Percentiles rank a stretch among this genome's conserved stretches.
phyloP scores from a whole-genome alignment of 2,888 invertebrate species.

The Dolichopus griseipennis region DNA sequence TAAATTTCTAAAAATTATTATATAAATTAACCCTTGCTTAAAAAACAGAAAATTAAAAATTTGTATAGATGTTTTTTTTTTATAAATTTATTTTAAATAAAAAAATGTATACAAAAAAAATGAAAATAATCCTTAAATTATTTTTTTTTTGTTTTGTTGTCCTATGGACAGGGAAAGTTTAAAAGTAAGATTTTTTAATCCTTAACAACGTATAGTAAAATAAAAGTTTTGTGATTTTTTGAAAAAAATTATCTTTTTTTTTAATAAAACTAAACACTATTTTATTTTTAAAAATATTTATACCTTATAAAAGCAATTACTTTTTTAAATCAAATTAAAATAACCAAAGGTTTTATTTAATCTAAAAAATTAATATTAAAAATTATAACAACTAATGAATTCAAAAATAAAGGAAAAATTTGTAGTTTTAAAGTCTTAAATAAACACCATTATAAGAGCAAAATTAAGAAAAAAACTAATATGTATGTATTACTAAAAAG shows the following conservation, averaged over 20 bases:
- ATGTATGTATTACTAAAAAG: too few species aligned
- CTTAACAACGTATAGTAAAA: not conserved
- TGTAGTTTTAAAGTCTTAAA: not conserved
- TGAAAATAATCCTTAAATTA: not conserved
- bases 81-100: not conserved
- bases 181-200: not conserved
- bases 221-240: too few species aligned
- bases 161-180: not conserved
- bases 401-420: not conserved
- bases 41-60: not conserved
- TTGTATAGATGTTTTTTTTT: not conserved
- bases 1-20: too few species aligned
- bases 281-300: not conserved
- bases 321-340: not conserved
- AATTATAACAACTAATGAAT: not conserved
- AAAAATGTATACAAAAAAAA: not conserved
- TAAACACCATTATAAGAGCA: not conserved
- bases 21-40: too few species aligned
- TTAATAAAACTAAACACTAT: not conserved
- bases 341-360: not conserved
- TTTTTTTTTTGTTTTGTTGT: not conserved
- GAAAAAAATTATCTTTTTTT: not conserved
- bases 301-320: not conserved
- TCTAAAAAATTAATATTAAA: not conserved
- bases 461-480: not conserved